Conservation (phyloP, 2,888 invertebrate genomes). For the Maniola hyperantus region DNA sequence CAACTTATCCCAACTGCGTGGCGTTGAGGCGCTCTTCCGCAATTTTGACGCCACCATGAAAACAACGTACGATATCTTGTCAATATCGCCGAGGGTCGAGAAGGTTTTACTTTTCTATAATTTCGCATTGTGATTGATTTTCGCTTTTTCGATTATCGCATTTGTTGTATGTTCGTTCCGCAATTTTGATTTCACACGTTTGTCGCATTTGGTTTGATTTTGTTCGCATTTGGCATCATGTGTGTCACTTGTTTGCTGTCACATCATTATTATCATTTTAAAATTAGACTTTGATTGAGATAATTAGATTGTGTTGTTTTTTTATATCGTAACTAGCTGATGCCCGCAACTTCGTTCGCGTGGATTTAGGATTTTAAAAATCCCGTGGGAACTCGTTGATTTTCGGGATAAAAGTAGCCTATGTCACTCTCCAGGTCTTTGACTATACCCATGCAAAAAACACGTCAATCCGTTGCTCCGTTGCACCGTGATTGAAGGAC, state of each 20-base stretch:
- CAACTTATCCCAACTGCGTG: slow-evolving; percentile 75
- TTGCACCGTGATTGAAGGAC: too few species aligned
- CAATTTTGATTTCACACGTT: slow-evolving; percentile 18
- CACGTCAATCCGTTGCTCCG: too few species aligned
- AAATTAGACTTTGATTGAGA: too few species aligned
- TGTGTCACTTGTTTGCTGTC: slow-evolving; percentile 9
- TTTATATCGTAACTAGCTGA: not conserved
- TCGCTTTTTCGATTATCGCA: slow-evolving; percentile 25
- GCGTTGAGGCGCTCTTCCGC: slow-evolving; percentile 72
- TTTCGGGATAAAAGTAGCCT: too few species aligned
- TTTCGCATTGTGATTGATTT: slow-evolving; percentile 37
- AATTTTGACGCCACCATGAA: slow-evolving; percentile 70
- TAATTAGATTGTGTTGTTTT: not conserved
- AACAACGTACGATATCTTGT: slow-evolving; percentile 70
- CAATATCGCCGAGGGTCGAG: slow-evolving; percentile 69
- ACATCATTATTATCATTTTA: slow-evolving; percentile 14
- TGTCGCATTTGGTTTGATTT: slow-evolving; percentile 37
- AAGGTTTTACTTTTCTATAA: slow-evolving; percentile 62
- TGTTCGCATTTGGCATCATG: slow-evolving; percentile 21
- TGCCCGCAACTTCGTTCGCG: too few species aligned
- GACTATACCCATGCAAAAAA: too few species aligned
- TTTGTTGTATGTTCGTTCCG: slow-evolving; percentile 24
- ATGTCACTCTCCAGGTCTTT: too few species aligned
- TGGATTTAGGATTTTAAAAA: too few species aligned
- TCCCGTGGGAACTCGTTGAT: too few species aligned